Conservation (phyloP, 2,888 invertebrate species). For the Leptopilina myrica region DNA sequence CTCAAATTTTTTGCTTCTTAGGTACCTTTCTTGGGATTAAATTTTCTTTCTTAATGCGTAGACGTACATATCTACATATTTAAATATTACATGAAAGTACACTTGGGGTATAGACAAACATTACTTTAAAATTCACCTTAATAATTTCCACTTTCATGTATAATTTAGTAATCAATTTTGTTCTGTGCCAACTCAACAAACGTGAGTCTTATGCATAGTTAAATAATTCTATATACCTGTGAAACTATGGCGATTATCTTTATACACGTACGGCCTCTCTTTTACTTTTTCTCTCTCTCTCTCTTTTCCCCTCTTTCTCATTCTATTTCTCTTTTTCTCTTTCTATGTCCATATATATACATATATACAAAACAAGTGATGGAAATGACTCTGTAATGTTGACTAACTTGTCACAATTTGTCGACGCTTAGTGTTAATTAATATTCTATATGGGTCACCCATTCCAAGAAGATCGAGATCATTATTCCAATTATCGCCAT, state of each 20-base stretch:
- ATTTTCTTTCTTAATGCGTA: background rate
- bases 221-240: too few relatives aligned
- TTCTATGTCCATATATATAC: too few relatives aligned
- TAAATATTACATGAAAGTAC: background rate
- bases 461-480: background rate
- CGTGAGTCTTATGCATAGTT: too few relatives aligned
- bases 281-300: too few relatives aligned
- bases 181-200: background rate
- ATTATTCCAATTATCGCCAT: conserved; percentile 2
- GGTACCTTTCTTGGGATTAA: too few relatives aligned
- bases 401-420: conserved; percentile 21
- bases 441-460: conserved; percentile 9
- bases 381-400: conserved; percentile 35
- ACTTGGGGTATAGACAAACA: background rate
- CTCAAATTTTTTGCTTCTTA: too few relatives aligned
- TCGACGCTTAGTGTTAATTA: conserved; percentile 32
- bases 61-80: too few relatives aligned
- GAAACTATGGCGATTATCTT: too few relatives aligned
- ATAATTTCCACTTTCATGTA: conserved; percentile 8
- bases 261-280: background rate
- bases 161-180: conserved; percentile 24
- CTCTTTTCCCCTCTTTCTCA: too few relatives aligned
- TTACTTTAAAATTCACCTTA: background rate
- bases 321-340: too few relatives aligned
- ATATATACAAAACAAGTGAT: background rate